Conservation (phyloP, 2,797 vertebrate genomes). For the Urosaurus nigricauda region DNA sequence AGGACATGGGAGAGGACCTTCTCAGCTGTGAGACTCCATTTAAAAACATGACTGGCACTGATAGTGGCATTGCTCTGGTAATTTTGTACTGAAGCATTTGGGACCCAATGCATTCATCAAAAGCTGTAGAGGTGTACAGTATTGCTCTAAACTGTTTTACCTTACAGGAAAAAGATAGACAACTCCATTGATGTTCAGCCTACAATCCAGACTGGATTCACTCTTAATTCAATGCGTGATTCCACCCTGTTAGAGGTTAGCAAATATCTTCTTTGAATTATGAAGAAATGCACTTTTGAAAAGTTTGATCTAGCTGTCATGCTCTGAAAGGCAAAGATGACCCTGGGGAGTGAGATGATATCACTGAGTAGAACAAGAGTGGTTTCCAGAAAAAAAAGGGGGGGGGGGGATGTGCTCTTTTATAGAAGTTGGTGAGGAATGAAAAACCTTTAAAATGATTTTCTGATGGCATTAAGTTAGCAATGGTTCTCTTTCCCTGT, state of each 20-base stretch:
- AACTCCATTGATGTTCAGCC: too few species aligned
- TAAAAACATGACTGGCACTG: too few species aligned
- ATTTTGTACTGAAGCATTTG: too few species aligned
- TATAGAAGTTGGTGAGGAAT: conserved; percentile 44
- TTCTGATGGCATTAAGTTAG: conserved; percentile 40
- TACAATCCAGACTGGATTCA: too few species aligned
- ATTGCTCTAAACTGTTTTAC: too few species aligned
- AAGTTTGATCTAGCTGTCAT: conserved; percentile 74
- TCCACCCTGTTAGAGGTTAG: conserved; percentile 51
- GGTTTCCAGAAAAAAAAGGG: conserved; percentile 60
- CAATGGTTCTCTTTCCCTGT: conserved; percentile 46
- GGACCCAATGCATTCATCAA: too few species aligned
- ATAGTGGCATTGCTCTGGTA: too few species aligned
- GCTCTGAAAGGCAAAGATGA: conserved; percentile 70
- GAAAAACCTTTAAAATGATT: conserved; percentile 60
- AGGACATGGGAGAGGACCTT: too few species aligned
- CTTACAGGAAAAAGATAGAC: too few species aligned
- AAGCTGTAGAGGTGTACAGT: too few species aligned
- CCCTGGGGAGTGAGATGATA: conserved; percentile 69
- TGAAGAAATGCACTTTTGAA: conserved; percentile 59
- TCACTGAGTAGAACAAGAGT: conserved; percentile 63
- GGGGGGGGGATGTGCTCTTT: conserved; percentile 47
- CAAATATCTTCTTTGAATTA: conserved; percentile 59
- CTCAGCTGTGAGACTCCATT: too few species aligned
- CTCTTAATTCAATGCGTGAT: too few species aligned